Evolutionary conservation across 2,113 vertebrate species (phyloP).

Genomic region (Pimephales promelas): DNA sequence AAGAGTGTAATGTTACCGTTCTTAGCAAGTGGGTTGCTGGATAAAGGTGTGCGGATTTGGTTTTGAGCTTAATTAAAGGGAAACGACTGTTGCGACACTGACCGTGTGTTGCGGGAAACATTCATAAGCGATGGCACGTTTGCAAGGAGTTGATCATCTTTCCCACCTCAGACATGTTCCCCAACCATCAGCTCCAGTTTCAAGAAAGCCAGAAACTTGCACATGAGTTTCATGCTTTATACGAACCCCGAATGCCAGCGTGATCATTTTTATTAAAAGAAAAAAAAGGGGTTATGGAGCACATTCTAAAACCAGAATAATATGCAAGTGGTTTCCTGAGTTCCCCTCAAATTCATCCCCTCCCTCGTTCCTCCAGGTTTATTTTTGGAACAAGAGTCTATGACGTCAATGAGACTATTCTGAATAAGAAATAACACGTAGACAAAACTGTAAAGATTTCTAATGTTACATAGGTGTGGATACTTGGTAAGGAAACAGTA

Average conservation of each 20-base stretch:
- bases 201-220: conserved; percentile 16
- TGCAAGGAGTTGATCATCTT: conserved; percentile 47
- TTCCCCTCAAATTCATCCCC: conserved; percentile 17
- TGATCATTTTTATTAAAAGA: conserved; percentile 2
- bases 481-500: conserved; percentile 18
- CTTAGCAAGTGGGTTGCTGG: conserved; percentile 24
- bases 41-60: conserved; percentile 14
- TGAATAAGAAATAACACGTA: not conserved
- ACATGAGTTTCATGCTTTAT: conserved; percentile 27
- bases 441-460: conserved; percentile 24
- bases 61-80: conserved; percentile 45
- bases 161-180: conserved; percentile 54
- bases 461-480: conserved; percentile 31
- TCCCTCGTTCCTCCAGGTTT: conserved; percentile 33
- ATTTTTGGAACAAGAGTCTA: conserved; percentile 47
- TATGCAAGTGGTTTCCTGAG: conserved; percentile 43
- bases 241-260: conserved; percentile 34
- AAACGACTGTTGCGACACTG: conserved; percentile 22
- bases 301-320: conserved; percentile 46
- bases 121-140: conserved; percentile 38
- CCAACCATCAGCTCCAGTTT: conserved; percentile 44
- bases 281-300: conserved; percentile 12
- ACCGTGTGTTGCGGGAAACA: conserved; percentile 49
- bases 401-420: conserved; percentile 40
- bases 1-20: conserved; percentile 4